Base-by-base conservation (phyloP, 1,140 invertebrate species). In the Gonatopus flavifemur region DNA sequence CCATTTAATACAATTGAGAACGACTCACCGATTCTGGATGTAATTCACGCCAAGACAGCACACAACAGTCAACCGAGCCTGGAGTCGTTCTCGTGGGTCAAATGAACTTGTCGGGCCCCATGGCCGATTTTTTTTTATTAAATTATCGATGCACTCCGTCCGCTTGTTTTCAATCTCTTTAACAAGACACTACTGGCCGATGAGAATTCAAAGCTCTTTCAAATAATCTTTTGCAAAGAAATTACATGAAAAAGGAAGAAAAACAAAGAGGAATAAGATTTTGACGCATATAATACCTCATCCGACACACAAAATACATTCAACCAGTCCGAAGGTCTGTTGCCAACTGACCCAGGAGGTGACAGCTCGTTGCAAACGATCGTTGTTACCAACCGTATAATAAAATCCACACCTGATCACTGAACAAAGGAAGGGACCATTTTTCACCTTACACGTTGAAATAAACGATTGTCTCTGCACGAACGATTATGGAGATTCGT, bases 281-380 rank as follows among this genome's bases (percentile, higher is more conserved):
- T n/a, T 37, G 24, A 35, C 12, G 25, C 28, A 21, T n/a, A n/a
- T n/a, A n/a, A n/a, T n/a, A 28, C 30, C 37, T 18, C 39, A 30
- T n/a, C n/a, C 44, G 36, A 49, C 45, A 33, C 28, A 49, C n/a
- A 49, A n/a, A n/a, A n/a, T n/a, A n/a, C n/a, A n/a, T n/a, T n/a
- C 58, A 52, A 66, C 43, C 68, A 49, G 39, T 40, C 52, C 65
- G 64, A 72, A 56, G 66, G 69, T 70, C 76, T 77, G 72, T 76
- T 77, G 66, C 74, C 76, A 77, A 78, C 76, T 78, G 74, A 72
- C 64, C 62, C 57, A 64, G 63, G 51, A 56, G 57, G 52, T 73
- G 69, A 73, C 69, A 74, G 66, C 57, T 70, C 56, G 55, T 47
- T 35, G 20, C 41, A 8, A 46, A 38, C 30, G 12, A 32, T 15